Percentiles rank a stretch among this genome's conserved stretches.
These are phyloP conservation scores for Nebria ingens DNA, from an alignment of 1,140 invertebrate genomes.

Conservation along the genomic window DNA sequence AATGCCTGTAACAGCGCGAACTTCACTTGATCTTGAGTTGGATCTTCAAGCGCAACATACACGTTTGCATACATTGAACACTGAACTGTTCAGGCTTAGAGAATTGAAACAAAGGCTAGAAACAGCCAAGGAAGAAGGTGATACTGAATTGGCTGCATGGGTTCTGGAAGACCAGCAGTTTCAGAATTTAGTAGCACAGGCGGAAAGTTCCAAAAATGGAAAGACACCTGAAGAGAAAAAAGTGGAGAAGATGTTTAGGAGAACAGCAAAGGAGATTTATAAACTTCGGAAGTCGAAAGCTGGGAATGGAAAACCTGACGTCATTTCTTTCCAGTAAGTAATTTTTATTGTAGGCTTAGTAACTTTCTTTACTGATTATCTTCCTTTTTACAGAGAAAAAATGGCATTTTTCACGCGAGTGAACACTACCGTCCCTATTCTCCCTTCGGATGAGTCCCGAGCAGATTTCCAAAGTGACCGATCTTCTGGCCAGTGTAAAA, in stretches of 20 bases:
- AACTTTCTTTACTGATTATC: constrained; percentile 14
- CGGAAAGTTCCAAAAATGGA: constrained; percentile 44
- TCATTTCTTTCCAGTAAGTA: constrained; percentile 87
- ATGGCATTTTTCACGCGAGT: constrained; percentile 88
- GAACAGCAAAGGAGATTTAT: constrained; percentile 83
- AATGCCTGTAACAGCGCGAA: constrained; percentile 56
- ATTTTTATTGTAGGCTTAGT: constrained; percentile 8
- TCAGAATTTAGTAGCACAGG: constrained; percentile 61
- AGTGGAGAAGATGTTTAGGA: constrained; percentile 70
- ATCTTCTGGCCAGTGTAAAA: constrained; percentile 13
- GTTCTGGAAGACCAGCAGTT: constrained; percentile 78
- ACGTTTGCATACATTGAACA: constrained; percentile 65
- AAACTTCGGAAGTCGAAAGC: constrained; percentile 76
- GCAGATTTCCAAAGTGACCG: constrained; percentile 21
- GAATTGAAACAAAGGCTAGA: constrained; percentile 68
- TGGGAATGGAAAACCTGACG: constrained; percentile 79
- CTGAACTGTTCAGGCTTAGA: constrained; percentile 70
- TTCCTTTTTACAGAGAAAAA: constrained; percentile 65
- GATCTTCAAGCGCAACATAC: constrained; percentile 84
- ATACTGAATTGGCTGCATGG: constrained; percentile 70
- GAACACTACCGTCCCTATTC: constrained; percentile 63
- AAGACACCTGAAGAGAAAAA: constrained; percentile 64
- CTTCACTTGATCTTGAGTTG: constrained; percentile 83
- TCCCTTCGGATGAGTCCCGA: constrained; percentile 53
- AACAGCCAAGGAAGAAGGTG: constrained; percentile 63